phyloP scores from a whole-genome alignment of 2,797 vertebrate species.

The Enteromius mattozi region DNA sequence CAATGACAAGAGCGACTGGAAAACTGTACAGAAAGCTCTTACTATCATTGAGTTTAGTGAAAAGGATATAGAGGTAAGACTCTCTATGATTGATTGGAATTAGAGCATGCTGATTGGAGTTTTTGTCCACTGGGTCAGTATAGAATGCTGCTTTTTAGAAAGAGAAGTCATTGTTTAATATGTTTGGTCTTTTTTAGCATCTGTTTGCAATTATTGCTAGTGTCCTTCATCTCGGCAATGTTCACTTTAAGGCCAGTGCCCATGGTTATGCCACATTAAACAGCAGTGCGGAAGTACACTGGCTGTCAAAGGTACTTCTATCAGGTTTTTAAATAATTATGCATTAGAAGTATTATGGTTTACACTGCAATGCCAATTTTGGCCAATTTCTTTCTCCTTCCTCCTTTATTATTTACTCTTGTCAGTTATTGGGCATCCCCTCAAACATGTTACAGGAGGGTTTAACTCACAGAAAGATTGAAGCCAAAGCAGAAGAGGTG shows the following conservation, averaged over 20 bases:
- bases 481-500: conserved; percentile 93
- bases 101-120: background rate
- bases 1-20: conserved; percentile 91
- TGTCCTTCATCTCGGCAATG: conserved; percentile 91
- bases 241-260: conserved; percentile 82
- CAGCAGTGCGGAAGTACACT: conserved; percentile 83
- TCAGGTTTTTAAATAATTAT: background rate
- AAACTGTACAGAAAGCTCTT: conserved; percentile 85
- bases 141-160: background rate
- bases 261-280: conserved; percentile 84
- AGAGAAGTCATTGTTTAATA: background rate
- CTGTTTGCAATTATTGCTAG: conserved; percentile 92
- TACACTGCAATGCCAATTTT: background rate
- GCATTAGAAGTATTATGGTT: background rate
- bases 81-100: background rate
- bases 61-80: conserved; percentile 84
- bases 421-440: conserved; percentile 87
- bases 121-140: background rate
- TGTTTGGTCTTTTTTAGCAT: conserved; percentile 72
- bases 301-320: conserved; percentile 88
- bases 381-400: background rate
- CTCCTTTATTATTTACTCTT: conserved; percentile 13
- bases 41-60: conserved; percentile 88
- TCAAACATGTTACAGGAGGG: conserved; percentile 86
- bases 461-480: conserved; percentile 92